Percentiles rank a stretch among this genome's conserved stretches.
Evolutionary conservation across 2,113 vertebrate species (phyloP).

Genomic region (Grallaria varia): DNA sequence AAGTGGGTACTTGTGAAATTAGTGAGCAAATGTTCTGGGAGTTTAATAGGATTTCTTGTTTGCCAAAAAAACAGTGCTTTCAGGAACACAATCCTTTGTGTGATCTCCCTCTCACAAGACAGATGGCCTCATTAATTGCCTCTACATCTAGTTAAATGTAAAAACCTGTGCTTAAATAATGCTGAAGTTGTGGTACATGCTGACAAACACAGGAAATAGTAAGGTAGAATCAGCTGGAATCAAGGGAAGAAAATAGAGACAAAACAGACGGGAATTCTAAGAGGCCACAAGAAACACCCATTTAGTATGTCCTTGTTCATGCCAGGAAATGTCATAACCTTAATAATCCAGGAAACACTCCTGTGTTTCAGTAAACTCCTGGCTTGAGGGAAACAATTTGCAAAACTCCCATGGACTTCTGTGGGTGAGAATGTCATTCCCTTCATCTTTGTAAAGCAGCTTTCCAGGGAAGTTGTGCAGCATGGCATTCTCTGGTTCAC

Average conservation of each 20-base stretch:
- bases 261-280: neutral
- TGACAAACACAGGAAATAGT: constrained; percentile 49
- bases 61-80: constrained; percentile 60
- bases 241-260: neutral
- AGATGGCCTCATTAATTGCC: constrained; percentile 83
- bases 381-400: neutral
- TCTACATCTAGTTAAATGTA: constrained; percentile 78
- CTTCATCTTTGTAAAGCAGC: neutral
- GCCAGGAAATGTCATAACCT: neutral
- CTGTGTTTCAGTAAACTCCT: neutral
- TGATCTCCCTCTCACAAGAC: constrained; percentile 74
- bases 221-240: constrained; percentile 6
- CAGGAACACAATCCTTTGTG: constrained; percentile 63
- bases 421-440: neutral
- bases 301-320: neutral
- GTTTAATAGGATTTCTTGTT: constrained; percentile 54
- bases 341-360: neutral
- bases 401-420: neutral
- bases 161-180: constrained; percentile 74
- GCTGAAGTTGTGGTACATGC: constrained; percentile 52
- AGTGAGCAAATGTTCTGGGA: neutral
- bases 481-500: neutral
- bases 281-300: neutral
- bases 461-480: neutral
- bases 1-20: constrained; percentile 21